Evolutionary conservation across 2,888 invertebrate genomes (phyloP).

Genomic region (Rapana venosa): DNA sequence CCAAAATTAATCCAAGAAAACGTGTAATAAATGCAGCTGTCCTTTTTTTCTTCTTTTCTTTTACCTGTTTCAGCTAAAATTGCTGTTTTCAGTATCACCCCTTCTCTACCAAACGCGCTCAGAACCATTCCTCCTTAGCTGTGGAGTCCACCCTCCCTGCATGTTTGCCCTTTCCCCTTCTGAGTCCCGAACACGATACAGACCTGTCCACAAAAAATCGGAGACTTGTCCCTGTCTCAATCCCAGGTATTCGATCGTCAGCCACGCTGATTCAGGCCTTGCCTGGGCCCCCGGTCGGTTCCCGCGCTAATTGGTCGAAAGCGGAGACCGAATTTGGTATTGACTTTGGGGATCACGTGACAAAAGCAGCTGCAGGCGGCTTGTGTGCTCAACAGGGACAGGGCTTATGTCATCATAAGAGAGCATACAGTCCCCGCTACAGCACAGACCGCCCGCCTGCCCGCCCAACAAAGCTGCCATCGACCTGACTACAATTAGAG

Average conservation of each 20-base stretch:
- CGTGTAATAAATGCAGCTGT: background rate
- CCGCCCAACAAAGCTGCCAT: background rate
- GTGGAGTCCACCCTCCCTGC: background rate
- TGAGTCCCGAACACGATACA: background rate
- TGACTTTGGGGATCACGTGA: conserved; percentile 28
- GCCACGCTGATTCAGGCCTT: background rate
- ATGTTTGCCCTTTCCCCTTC: background rate
- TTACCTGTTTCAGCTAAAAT: too few species aligned
- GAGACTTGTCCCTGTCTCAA: background rate
- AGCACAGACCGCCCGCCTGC: background rate
- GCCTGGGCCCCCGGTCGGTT: background rate
- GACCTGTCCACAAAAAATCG: background rate
- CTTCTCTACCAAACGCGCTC: background rate
- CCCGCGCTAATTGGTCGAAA: conserved; percentile 26
- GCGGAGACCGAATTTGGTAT: conserved; percentile 4
- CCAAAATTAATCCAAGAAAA: too few species aligned
- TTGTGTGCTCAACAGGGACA: conserved; percentile 10
- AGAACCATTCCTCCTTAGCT: too few species aligned
- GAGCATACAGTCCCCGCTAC: background rate
- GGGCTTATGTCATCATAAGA: conserved; percentile 22
- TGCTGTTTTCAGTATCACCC: background rate
- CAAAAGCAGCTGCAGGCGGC: conserved; percentile 28
- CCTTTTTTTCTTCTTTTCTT: too few species aligned
- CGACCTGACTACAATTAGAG: background rate
- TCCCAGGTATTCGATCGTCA: background rate